phyloP scores from a whole-genome alignment of 2,797 vertebrate genomes.

The Trichosurus vulpecula region DNA sequence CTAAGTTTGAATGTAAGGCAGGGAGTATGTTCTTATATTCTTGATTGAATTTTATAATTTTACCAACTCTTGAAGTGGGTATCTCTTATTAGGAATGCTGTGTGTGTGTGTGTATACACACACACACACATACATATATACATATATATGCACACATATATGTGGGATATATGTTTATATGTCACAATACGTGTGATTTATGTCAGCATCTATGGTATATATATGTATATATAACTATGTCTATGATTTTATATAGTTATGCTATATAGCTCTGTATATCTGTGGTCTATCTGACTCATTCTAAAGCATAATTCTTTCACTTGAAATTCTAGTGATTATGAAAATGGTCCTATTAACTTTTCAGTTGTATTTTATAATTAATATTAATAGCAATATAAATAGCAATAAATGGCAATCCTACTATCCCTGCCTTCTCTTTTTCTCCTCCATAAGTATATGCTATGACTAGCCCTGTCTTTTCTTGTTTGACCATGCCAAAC shows the following conservation, averaged over 20 bases:
- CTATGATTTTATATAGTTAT: background rate
- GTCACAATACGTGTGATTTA: no score
- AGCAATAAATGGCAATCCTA: no score
- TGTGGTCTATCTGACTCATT: background rate
- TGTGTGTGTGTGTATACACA: no score
- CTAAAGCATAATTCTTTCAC: background rate
- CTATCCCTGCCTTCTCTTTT: background rate
- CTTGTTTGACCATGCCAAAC: background rate
- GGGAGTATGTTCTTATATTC: constrained; percentile 1
- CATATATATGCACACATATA: no score
- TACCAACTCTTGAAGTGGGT: background rate
- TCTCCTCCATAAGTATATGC: background rate
- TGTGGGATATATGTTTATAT: no score
- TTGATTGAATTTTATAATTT: background rate
- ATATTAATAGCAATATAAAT: no score
- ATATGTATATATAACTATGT: background rate
- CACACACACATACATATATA: no score
- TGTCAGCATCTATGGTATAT: background rate
- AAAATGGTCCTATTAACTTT: background rate
- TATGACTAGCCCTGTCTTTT: background rate
- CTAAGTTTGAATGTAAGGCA: background rate
- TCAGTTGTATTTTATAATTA: background rate
- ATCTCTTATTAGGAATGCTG: background rate
- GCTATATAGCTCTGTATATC: background rate
- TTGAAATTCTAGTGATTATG: background rate